A percentile compares a stretch with the other conserved stretches of the same genome.
Conservation (phyloP, 2,888 invertebrate genomes). For the Empis stercorea region DNA sequence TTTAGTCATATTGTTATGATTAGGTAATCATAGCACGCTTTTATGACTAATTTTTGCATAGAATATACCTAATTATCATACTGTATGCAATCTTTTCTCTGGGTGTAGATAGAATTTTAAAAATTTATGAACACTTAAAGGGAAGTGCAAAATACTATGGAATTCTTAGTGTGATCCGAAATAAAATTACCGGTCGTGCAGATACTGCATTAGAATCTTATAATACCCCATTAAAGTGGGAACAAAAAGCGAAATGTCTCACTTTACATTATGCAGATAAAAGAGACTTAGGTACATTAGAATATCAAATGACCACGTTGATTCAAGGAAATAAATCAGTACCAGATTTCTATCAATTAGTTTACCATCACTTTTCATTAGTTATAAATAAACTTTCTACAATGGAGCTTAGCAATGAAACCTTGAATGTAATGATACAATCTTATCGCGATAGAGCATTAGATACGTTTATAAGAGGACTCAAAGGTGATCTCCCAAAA, state of each 20-base stretch:
- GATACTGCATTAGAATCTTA: no score
- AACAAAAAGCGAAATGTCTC: no score
- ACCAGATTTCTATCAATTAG: conserved; percentile 13
- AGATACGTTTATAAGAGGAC: conserved; percentile 9
- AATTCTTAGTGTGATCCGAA: conserved; percentile 6
- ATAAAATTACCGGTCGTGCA: no score
- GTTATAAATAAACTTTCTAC: conserved; percentile 7
- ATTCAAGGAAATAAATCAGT: conserved; percentile 11
- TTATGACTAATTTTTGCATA: no score
- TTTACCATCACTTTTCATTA: conserved; percentile 14
- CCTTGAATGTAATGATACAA: conserved; percentile 3
- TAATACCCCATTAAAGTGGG: no score
- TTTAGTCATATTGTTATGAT: no score
- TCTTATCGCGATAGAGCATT: conserved; percentile 7
- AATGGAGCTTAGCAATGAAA: conserved; percentile 6
- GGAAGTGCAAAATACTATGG: conserved; percentile 2
- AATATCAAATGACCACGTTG: conserved; percentile 13
- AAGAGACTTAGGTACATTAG: conserved; percentile 13
- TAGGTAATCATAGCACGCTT: no score
- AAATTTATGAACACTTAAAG: background rate
- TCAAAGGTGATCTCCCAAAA: conserved; percentile 11
- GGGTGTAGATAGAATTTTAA: background rate
- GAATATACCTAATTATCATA: no score
- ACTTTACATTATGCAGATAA: no score
- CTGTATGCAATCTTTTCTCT: no score